Evolutionary conservation across 2,113 vertebrate genomes (phyloP).

Genomic region (Hydropotes inermis): DNA sequence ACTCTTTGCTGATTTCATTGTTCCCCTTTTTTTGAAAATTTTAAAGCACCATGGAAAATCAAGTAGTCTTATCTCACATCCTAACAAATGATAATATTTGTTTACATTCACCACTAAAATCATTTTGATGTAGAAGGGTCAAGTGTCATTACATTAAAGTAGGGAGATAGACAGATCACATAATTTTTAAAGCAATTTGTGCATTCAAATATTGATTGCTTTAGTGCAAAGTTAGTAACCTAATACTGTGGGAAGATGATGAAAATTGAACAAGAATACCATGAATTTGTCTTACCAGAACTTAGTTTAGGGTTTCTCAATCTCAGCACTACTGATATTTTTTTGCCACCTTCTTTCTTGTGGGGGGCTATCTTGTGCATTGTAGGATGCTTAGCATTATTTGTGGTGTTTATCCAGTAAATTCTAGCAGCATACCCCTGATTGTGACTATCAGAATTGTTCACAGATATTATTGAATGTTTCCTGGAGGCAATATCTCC

Average conservation of each 20-base stretch:
- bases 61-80: constrained; percentile 29
- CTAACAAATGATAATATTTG: constrained; percentile 5
- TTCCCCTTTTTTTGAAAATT: constrained; percentile 5
- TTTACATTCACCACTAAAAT: constrained; percentile 2
- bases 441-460: not conserved
- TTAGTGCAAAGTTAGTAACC: not conserved
- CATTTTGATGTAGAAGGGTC: not conserved
- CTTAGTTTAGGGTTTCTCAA: not conserved
- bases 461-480: not conserved
- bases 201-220: constrained; percentile 34
- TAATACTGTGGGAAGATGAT: not conserved
- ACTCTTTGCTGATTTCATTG: constrained; percentile 20
- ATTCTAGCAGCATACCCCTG: not conserved
- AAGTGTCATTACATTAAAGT: constrained; percentile 35
- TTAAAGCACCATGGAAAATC: not conserved
- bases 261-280: not conserved
- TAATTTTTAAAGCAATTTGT: constrained; percentile 7
- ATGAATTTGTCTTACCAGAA: constrained; percentile 2
- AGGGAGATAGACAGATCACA: not conserved
- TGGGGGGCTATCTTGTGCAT: not conserved
- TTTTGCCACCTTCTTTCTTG: not conserved
- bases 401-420: not conserved
- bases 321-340: not conserved
- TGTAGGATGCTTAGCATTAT: not conserved
- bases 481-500: not conserved